A percentile compares a stretch with the other conserved stretches of the same genome.
phyloP scores from a whole-genome alignment of 1,140 invertebrate species.

The Calephelis nemesis region DNA sequence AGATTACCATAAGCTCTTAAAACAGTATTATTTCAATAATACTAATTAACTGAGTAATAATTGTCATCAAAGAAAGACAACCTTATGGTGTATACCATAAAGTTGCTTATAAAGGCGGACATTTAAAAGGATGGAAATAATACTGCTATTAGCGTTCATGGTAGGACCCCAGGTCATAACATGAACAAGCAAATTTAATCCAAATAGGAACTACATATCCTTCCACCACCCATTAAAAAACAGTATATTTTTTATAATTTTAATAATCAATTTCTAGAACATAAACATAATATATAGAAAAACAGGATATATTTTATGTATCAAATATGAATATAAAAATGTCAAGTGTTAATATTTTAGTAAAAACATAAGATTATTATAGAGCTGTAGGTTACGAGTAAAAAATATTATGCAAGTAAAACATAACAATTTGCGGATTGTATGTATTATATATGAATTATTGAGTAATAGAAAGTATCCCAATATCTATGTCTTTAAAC shows the following conservation, averaged over 20 bases:
- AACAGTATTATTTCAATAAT: too few species aligned
- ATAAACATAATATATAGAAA: slow-evolving; percentile 68
- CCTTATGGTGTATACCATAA: too few species aligned
- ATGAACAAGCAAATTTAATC: too few species aligned
- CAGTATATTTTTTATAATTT: slow-evolving; percentile 44
- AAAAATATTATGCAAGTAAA: slow-evolving; percentile 1
- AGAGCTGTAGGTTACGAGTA: neutral
- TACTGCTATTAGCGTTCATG: too few species aligned
- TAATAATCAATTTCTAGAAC: slow-evolving; percentile 65
- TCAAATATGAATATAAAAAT: slow-evolving; percentile 39
- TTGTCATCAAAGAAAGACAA: too few species aligned
- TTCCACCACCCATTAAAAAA: slow-evolving; percentile 30
- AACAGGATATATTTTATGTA: slow-evolving; percentile 68
- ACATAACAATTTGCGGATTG: neutral
- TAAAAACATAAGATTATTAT: neutral
- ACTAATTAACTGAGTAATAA: too few species aligned
- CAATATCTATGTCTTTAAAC: too few species aligned
- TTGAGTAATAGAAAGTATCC: neutral
- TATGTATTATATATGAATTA: neutral
- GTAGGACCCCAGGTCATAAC: too few species aligned
- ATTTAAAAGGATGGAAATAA: too few species aligned
- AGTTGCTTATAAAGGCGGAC: too few species aligned
- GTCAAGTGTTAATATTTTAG: slow-evolving; percentile 3
- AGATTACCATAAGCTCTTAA: too few species aligned
- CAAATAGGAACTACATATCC: too few species aligned